These are phyloP conservation scores for Andricus quercusramuli DNA, from an alignment of 2,888 invertebrate species.

Conservation along the genomic window DNA sequence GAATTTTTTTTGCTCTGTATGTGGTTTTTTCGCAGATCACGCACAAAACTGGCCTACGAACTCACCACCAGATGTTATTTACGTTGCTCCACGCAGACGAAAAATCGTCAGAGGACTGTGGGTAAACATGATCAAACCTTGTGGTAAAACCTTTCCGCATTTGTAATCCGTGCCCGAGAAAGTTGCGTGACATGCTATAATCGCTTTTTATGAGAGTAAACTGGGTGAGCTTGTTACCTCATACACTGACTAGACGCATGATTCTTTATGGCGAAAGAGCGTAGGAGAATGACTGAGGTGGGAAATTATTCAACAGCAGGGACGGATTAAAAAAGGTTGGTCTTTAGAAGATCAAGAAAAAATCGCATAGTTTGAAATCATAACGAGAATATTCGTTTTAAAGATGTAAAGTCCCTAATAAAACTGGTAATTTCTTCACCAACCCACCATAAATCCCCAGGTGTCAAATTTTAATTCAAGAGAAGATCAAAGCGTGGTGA, in stretches of 20 bases:
- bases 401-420: background rate
- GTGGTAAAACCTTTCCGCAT: slow-evolving; percentile 53
- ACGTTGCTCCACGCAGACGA: slow-evolving; percentile 18
- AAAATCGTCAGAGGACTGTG: slow-evolving; percentile 42
- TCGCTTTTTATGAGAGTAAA: slow-evolving; percentile 37
- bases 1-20: background rate
- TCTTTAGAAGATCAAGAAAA: background rate
- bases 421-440: too few species aligned
- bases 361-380: background rate
- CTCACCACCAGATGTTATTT: background rate
- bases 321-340: background rate
- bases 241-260: background rate
- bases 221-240: slow-evolving; percentile 21
- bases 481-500: too few species aligned
- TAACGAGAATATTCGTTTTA: background rate
- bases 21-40: background rate
- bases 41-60: slow-evolving; percentile 7
- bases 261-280: background rate
- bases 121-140: slow-evolving; percentile 19
- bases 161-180: slow-evolving; percentile 48
- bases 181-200: slow-evolving; percentile 47
- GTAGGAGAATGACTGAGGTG: background rate
- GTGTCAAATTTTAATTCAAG: too few species aligned
- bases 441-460: too few species aligned
- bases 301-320: slow-evolving; percentile 17